phyloP scores from a whole-genome alignment of 1,140 invertebrate genomes.

The Zaprionus tsacasi region DNA sequence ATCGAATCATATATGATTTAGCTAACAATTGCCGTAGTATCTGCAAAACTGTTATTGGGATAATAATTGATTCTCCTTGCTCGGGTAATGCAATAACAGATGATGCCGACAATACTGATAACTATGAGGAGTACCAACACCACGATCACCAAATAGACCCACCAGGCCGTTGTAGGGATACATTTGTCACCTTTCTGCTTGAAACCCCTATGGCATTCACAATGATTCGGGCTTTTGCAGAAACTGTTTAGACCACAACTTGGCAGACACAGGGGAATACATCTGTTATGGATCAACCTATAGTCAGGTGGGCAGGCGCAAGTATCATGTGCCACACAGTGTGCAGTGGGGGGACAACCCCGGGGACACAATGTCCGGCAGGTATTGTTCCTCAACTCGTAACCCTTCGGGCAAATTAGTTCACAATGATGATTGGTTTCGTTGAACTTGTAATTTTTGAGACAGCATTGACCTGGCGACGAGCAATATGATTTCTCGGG shows the following conservation, averaged over 20 bases:
- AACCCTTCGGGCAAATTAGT: background rate
- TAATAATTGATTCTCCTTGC: conserved; percentile 9
- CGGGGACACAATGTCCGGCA: background rate
- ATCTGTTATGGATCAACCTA: background rate
- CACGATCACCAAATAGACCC: conserved; percentile 15
- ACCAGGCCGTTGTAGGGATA: conserved; percentile 4
- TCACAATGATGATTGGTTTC: too few relatives aligned
- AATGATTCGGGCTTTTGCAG: background rate
- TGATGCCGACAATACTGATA: background rate
- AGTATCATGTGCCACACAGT: background rate
- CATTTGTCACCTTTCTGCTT: background rate
- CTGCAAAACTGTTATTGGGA: conserved; percentile 19
- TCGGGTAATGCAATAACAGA: background rate
- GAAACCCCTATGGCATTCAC: conserved; percentile 9
- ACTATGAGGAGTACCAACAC: background rate
- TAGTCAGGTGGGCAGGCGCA: background rate
- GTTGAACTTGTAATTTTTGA: too few relatives aligned
- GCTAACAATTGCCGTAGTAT: conserved; percentile 8
- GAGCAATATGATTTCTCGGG: too few relatives aligned
- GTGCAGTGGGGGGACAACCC: background rate
- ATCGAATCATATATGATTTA: background rate
- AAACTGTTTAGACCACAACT: conserved; percentile 25
- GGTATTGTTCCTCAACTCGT: background rate
- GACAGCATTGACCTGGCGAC: too few relatives aligned
- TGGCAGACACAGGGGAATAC: conserved; percentile 7